These are phyloP conservation scores for Corynorhinus townsendii DNA, from an alignment of 2,113 vertebrate species.

Conservation along the genomic window DNA sequence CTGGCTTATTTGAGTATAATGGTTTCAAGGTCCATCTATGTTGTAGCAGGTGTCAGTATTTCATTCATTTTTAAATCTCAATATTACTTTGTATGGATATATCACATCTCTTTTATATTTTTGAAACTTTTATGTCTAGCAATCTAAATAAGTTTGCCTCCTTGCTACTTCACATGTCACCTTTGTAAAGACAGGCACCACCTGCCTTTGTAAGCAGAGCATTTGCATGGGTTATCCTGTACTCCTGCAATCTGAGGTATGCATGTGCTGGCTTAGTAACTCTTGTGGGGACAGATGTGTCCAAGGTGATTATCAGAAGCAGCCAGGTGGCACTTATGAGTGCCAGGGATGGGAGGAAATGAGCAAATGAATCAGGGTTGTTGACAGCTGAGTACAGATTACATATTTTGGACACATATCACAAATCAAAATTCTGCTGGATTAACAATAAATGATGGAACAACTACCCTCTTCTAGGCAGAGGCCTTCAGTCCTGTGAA, in stretches of 20 bases:
- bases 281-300: neutral
- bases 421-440: neutral
- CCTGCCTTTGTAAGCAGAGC: neutral
- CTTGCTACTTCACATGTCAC: neutral
- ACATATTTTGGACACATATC: neutral
- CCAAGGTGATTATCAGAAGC: neutral
- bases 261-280: neutral
- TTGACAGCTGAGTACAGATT: neutral
- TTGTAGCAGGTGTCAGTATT: neutral
- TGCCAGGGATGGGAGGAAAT: neutral
- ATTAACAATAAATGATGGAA: neutral
- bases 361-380: neutral
- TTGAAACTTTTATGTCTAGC: neutral
- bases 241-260: neutral
- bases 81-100: neutral
- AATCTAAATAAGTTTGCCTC: neutral
- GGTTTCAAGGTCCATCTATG: neutral
- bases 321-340: neutral
- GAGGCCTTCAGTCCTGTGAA: neutral
- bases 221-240: rapidly evolving
- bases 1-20: neutral
- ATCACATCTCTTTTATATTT: neutral
- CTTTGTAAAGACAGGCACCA: neutral
- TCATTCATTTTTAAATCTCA: neutral
- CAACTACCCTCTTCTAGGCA: too few relatives aligned